Evolutionary conservation across 2,797 vertebrate genomes (phyloP).

Genomic region (Rhynchotus rufescens): DNA sequence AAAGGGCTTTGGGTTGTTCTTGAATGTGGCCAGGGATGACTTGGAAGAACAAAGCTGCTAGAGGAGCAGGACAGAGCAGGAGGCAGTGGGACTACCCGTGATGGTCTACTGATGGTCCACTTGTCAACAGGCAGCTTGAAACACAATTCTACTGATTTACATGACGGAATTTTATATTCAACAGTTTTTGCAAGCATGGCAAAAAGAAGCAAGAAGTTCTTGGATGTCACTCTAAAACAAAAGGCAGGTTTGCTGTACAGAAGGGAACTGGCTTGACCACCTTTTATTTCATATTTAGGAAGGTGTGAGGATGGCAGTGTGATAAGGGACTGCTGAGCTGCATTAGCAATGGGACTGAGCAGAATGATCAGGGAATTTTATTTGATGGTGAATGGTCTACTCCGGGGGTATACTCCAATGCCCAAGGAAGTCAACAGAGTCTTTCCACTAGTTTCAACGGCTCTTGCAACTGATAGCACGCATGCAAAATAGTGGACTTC

Average conservation of each 20-base stretch:
- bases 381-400: not conserved
- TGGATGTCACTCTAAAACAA: not conserved
- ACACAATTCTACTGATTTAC: not conserved
- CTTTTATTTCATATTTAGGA: slow-evolving; percentile 37
- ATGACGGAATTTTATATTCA: slow-evolving; percentile 3
- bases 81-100: not conserved
- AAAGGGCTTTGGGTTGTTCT: not conserved
- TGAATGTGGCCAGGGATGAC: fast-evolving
- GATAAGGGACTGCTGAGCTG: not conserved
- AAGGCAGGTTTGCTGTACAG: not conserved
- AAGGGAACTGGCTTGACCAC: slow-evolving; percentile 32
- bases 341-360: not conserved
- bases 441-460: not conserved
- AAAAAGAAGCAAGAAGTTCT: not conserved
- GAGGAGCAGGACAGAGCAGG: not conserved
- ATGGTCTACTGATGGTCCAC: not conserved
- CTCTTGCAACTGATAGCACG: not conserved
- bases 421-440: not conserved
- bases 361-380: not conserved
- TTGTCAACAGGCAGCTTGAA: not conserved
- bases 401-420: not conserved
- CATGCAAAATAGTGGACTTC: not conserved
- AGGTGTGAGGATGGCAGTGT: not conserved
- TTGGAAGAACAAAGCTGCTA: not conserved
- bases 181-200: not conserved